Percentiles rank a stretch among this genome's conserved stretches.
Evolutionary conservation across 1,140 invertebrate genomes (phyloP).

Genomic region (Mactra quadrangularis): DNA sequence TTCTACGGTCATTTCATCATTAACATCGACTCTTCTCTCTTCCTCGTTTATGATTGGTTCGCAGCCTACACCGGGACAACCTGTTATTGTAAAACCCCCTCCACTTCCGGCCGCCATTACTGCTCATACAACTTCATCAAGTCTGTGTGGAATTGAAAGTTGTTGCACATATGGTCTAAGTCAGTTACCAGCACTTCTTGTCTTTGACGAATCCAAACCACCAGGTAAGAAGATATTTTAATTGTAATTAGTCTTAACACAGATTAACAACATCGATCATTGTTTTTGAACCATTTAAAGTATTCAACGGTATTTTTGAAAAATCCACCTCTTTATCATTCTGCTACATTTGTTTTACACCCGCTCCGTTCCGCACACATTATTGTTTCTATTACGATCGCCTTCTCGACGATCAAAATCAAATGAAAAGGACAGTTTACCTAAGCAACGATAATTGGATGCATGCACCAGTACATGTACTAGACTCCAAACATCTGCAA

Average conservation of each 20-base stretch:
- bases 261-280: not conserved
- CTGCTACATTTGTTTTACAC: not conserved
- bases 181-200: constrained; percentile 14
- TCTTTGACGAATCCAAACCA: constrained; percentile 26
- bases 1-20: too few relatives aligned
- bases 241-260: not conserved
- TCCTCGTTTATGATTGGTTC: too few relatives aligned
- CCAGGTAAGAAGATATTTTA: constrained; percentile 2
- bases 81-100: constrained; percentile 4
- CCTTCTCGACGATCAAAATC: not conserved
- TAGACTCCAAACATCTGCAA: too few relatives aligned
- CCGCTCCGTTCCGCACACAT: not conserved
- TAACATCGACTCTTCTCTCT: too few relatives aligned
- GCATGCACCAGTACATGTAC: too few relatives aligned
- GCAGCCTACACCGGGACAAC: not conserved
- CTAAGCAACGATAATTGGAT: too few relatives aligned
- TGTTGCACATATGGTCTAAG: constrained; percentile 38
- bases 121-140: not conserved
- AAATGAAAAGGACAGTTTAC: not conserved
- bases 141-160: constrained; percentile 9
- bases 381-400: not conserved
- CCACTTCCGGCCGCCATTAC: not conserved
- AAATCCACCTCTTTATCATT: too few relatives aligned
- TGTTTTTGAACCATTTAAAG: not conserved
- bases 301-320: not conserved